Conservation (phyloP, 2,888 invertebrate species). For the Philonicus albiceps region DNA sequence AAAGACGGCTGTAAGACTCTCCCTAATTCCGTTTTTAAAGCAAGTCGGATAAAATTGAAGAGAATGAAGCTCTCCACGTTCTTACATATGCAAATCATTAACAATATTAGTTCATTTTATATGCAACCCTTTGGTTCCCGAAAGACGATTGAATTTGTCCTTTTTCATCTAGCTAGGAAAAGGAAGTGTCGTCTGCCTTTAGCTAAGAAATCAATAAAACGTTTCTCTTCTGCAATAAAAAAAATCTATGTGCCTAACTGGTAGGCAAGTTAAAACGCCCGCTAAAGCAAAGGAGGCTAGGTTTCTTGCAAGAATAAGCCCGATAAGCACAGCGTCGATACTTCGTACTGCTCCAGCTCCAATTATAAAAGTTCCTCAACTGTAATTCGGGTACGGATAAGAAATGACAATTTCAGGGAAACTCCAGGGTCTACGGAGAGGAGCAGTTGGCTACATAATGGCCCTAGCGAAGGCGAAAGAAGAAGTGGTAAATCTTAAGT, state of each 20-base stretch:
- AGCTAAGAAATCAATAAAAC: background rate
- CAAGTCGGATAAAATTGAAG: background rate
- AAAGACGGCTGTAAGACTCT: too few relatives aligned
- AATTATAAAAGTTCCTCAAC: conserved; percentile 23
- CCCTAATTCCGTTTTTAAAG: background rate
- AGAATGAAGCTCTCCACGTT: background rate
- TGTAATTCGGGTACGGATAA: conserved; percentile 19
- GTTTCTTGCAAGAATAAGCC: background rate
- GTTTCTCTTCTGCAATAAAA: background rate
- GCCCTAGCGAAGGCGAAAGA: background rate
- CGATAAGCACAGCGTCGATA: background rate
- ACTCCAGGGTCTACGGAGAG: background rate
- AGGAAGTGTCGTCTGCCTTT: background rate
- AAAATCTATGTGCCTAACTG: background rate
- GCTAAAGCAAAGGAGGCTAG: background rate
- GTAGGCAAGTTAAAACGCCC: too few relatives aligned
- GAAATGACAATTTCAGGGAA: conserved; percentile 22
- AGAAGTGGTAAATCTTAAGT: conserved; percentile 9
- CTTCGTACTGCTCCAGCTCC: background rate
- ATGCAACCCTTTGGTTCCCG: background rate
- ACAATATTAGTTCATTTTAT: too few relatives aligned
- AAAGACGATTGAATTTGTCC: background rate
- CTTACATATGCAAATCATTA: too few relatives aligned
- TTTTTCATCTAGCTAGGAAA: background rate
- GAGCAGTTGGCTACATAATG: background rate